Evolutionary conservation across 2,888 invertebrate genomes (phyloP), one percentile per base, ranked within the genome.

Genomic region (Chorisops tibialis): DNA sequence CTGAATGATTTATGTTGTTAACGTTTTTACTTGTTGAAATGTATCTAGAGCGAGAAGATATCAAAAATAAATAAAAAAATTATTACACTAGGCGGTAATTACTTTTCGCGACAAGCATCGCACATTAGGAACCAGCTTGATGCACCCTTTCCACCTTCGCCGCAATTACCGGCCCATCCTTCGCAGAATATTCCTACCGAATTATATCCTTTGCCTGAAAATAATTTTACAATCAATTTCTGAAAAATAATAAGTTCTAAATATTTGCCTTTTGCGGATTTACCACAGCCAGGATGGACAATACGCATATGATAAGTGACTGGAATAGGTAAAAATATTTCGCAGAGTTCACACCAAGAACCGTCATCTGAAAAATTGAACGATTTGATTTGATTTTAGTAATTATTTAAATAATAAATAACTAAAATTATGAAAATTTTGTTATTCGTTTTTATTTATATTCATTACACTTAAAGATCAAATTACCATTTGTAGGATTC

Each of bases 41-140:
- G 69, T 80, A 50, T 68, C 72, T 69, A 47, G 3, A 45, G 52
- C 41, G 39, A 45, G n/a, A 35, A 30, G 7, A 51, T 6, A 16
- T 14, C 6, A 35, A 9, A 48, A 12, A 45, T 1, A 35, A n/a
- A 5, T 59, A 19, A 47, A 19, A 2, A 47, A 6, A n/a, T n/a
- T n/a, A n/a, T 49, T n/a, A 16, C 11, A 70, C 70, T 9, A 41
- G 45, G 41, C 6, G 7, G 65, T 67, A 82, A 79, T 75, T 82
- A 89, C 70, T 89, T 90, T 58, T 93, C 91, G 7, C 94, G 87
- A 73, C 98, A 98, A 47, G 83, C 82, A 73, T 95, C 93, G 79
- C 98, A 98, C 74, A 93, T 87, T 24, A 96, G 83, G 76, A 96
- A 97, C 92, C 95, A 95, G 14, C 92, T 87, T 66, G 87, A 87